Percentiles rank a stretch among this genome's conserved stretches.
Conservation (phyloP, 2,888 invertebrate genomes). For the Coleophora flavipennella region DNA sequence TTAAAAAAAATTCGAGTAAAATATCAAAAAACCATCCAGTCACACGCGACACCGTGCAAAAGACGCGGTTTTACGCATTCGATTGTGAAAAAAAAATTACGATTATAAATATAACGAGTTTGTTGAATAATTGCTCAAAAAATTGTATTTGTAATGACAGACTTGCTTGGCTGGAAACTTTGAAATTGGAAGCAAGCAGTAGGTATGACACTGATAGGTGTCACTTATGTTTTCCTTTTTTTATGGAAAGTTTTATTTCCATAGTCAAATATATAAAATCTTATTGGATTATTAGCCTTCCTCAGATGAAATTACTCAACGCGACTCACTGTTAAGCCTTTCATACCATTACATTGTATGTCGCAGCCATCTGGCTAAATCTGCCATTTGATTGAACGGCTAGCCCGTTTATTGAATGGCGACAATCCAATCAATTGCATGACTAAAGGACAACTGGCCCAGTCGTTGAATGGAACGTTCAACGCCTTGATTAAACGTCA, state of each 20-base stretch:
- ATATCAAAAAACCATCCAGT: slow-evolving; percentile 35
- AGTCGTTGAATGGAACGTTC: too few relatives aligned
- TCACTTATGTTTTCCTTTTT: slow-evolving; percentile 7
- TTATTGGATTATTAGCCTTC: too few relatives aligned
- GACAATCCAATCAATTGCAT: too few relatives aligned
- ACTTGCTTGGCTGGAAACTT: slow-evolving; percentile 34
- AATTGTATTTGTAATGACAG: slow-evolving; percentile 19
- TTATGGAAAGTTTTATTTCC: slow-evolving; percentile 6
- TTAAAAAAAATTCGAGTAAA: slow-evolving; percentile 26
- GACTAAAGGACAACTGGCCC: too few relatives aligned
- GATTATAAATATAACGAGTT: slow-evolving; percentile 31
- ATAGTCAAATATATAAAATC: too few relatives aligned
- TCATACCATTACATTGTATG: too few relatives aligned
- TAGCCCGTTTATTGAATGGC: too few relatives aligned
- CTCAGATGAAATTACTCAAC: too few relatives aligned
- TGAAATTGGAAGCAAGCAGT: slow-evolving; percentile 35
- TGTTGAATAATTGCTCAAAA: slow-evolving; percentile 36
- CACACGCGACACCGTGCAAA: slow-evolving; percentile 19
- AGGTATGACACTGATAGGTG: slow-evolving; percentile 22
- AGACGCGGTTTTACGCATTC: slow-evolving; percentile 20
- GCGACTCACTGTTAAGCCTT: too few relatives aligned
- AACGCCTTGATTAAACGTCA: too few relatives aligned
- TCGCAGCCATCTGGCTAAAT: too few relatives aligned
- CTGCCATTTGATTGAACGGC: too few relatives aligned
- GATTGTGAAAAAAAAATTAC: slow-evolving; percentile 26